phyloP scores from a whole-genome alignment of 2,797 vertebrate species.

The Peromyscus melanophrys region DNA sequence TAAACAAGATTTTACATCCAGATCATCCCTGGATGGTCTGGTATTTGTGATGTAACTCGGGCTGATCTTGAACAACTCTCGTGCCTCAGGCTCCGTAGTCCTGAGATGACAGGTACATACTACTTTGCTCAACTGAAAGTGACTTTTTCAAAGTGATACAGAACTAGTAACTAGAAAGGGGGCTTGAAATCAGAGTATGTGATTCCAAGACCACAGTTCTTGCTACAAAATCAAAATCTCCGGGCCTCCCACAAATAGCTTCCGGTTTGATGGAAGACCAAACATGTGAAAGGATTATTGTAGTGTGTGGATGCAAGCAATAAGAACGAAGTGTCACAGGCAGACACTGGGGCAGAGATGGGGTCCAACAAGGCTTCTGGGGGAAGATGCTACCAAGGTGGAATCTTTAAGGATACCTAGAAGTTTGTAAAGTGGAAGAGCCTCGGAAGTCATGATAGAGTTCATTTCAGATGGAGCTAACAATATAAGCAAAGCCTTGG shows the following conservation, averaged over 20 bases:
- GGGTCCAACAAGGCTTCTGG: neutral
- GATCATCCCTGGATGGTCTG: neutral
- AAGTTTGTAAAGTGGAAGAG: neutral
- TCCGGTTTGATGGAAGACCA: neutral
- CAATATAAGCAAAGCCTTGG: neutral
- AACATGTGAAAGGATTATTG: neutral
- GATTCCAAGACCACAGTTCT: neutral
- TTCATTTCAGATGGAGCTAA: neutral
- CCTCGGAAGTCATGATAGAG: accelerated
- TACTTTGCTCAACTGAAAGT: neutral
- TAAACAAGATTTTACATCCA: neutral
- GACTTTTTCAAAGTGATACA: neutral
- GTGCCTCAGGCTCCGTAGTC: neutral
- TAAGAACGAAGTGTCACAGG: neutral
- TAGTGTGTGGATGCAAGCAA: neutral
- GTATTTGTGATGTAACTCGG: neutral
- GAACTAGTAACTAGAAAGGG: neutral
- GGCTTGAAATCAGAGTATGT: neutral
- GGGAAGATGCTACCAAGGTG: neutral
- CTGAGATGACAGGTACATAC: neutral
- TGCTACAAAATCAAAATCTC: neutral
- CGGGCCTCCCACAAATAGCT: neutral
- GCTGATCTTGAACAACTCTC: neutral
- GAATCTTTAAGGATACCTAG: neutral
- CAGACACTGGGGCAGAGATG: neutral